Conservation (phyloP, 2,113 vertebrate species). For the Malaclemys terrapin region DNA sequence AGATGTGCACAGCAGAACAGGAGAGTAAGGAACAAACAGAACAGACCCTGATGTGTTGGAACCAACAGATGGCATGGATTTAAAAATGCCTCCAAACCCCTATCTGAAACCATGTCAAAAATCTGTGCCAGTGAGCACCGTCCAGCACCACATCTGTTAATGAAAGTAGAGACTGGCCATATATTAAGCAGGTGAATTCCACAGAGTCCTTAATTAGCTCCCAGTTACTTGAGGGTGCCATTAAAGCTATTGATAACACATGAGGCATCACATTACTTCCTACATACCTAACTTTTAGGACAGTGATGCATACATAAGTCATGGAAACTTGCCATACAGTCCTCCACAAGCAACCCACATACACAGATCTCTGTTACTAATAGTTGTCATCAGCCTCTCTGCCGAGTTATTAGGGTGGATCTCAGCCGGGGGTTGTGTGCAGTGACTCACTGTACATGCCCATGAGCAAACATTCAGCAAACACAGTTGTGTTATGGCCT, state of each 20-base stretch:
- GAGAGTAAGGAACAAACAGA: neutral
- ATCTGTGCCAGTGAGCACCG: neutral
- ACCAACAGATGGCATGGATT: neutral
- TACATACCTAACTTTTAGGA: neutral
- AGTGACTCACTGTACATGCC: neutral
- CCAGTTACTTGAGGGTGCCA: neutral
- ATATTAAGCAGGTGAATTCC: neutral
- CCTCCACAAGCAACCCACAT: neutral
- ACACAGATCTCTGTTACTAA: neutral
- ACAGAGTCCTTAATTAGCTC: neutral
- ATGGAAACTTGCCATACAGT: neutral
- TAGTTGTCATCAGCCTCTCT: neutral
- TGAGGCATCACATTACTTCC: neutral
- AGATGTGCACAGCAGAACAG: neutral
- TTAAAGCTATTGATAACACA: neutral
- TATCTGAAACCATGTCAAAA: slow-evolving; percentile 5
- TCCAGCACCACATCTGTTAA: neutral
- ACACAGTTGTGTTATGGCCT: neutral
- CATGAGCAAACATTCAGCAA: neutral
- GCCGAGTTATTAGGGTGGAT: neutral
- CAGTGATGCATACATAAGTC: neutral
- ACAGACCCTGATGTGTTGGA: neutral
- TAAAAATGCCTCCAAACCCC: neutral
- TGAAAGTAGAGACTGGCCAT: neutral
- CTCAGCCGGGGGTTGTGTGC: neutral